These are phyloP conservation scores for Neotragus pygmaeus DNA, from an alignment of 2,113 vertebrate species.

Conservation along the genomic window DNA sequence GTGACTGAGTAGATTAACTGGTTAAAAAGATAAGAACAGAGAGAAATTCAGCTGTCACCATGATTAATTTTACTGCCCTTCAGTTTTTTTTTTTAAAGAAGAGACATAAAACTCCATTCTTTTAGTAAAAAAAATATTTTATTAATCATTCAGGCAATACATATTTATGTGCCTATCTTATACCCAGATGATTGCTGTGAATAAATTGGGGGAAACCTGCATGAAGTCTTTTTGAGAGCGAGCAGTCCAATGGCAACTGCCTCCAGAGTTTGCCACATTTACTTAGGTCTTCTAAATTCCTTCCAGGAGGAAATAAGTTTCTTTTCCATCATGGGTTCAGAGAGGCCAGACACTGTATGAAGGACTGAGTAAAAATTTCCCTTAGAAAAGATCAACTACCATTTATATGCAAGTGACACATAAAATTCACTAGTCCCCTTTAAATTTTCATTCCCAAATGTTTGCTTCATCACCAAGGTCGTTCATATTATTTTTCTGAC, in stretches of 20 bases:
- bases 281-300: not conserved
- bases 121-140: conserved; percentile 14
- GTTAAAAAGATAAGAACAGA: conserved; percentile 31
- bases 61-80: conserved; percentile 24
- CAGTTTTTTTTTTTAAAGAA: not conserved
- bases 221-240: not conserved
- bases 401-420: conserved; percentile 16
- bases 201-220: not conserved
- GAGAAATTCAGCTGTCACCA: conserved; percentile 32
- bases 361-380: not conserved
- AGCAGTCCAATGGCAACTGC: not conserved
- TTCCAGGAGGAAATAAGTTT: not conserved
- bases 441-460: conserved; percentile 4
- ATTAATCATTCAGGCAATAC: conserved; percentile 19
- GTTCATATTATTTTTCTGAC: not conserved
- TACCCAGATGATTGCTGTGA: not conserved
- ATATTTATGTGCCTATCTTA: conserved; percentile 7
- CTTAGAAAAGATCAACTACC: not conserved
- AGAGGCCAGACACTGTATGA: not conserved
- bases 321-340: not conserved
- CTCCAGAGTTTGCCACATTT: not conserved
- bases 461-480: conserved; percentile 13
- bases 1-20: not conserved
- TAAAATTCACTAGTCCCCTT: not conserved
- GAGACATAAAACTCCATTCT: conserved; percentile 4